phyloP scores from a whole-genome alignment of 1,140 invertebrate species.

The Penaeus chinensis region DNA sequence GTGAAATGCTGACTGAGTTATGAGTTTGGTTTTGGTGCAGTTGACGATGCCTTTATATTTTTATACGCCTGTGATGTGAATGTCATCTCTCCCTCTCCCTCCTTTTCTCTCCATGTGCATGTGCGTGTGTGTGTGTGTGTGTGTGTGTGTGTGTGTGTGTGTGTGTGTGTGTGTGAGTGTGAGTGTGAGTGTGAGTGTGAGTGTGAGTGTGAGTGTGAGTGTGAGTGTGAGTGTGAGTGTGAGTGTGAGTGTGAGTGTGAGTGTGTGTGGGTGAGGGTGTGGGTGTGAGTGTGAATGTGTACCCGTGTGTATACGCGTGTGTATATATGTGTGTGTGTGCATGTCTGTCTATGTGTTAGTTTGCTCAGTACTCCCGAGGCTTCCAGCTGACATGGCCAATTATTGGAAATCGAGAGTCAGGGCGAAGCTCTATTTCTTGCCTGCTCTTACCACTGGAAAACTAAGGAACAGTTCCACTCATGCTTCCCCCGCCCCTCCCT shows the following conservation, averaged over 20 bases:
- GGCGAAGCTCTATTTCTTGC: conserved; percentile 29
- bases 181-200: no score
- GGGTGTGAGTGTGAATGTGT: conserved; percentile 25
- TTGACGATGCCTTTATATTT: no score
- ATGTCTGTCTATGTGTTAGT: conserved; percentile 9
- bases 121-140: no score
- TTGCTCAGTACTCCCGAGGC: conserved; percentile 36
- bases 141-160: no score
- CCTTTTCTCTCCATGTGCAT: no score
- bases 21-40: no score
- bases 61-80: no score
- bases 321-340: conserved; percentile 27
- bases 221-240: no score
- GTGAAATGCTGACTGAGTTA: no score
- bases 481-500: conserved; percentile 1
- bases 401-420: conserved; percentile 55
- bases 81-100: no score
- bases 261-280: conserved; percentile 13
- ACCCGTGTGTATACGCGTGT: conserved; percentile 19
- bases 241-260: not conserved
- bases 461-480: not conserved
- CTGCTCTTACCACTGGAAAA: not conserved
- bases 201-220: no score
- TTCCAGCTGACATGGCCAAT: conserved; percentile 54
- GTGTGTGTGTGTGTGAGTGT: no score